Base-by-base conservation (phyloP, 2,888 invertebrate species). In the Diplolepis rosae region DNA sequence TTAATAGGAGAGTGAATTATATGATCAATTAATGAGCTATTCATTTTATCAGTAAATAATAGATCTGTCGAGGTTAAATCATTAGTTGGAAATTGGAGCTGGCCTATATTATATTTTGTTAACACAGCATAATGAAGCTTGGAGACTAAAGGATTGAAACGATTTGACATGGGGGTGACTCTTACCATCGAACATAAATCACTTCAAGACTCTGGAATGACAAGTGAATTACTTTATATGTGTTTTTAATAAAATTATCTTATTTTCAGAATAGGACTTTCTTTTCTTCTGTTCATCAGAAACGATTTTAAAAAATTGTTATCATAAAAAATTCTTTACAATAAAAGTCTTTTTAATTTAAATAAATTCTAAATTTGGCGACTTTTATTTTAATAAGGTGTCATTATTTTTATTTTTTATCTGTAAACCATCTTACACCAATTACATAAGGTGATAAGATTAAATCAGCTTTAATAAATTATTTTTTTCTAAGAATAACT, bases 381-480 rank as follows among this genome's bases (percentile, higher is more conserved):
- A 30, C 1, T n/a, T n/a, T n/a, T n/a, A n/a, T n/a, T 54, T 28
- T 30, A 1, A n/a, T n/a, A 3, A 54, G 54, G 13, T 13, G 30
- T 28, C 18, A 18, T 7, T 28, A 28, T 27, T 13, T 24, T n/a
- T 28, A 54, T 15, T 54, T 27, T 54, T 5, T 27, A 18, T 2
- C n/a, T 30, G 6, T 28, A n/a, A 28, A 7, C 24, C 28, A 9
- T 28, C 5, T 1, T 54, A 15, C 4, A 9, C 4, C 6, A 54
- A 15, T 66, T 28, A 66, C 28, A 5, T n/a, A 66, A 45, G 15
- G 15, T 66, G 22, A 65, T 52, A 65, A 65, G 15, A 65, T 22
- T 65, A 11, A 39, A 13, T 18, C n/a, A 65, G 30, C 30, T 65
- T 30, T 39, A 28, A 39, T 27, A 27, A 48, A 27, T 52, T 30